Conservation (phyloP, 1,140 invertebrate species). For the Drosophila yakuba region DNA sequence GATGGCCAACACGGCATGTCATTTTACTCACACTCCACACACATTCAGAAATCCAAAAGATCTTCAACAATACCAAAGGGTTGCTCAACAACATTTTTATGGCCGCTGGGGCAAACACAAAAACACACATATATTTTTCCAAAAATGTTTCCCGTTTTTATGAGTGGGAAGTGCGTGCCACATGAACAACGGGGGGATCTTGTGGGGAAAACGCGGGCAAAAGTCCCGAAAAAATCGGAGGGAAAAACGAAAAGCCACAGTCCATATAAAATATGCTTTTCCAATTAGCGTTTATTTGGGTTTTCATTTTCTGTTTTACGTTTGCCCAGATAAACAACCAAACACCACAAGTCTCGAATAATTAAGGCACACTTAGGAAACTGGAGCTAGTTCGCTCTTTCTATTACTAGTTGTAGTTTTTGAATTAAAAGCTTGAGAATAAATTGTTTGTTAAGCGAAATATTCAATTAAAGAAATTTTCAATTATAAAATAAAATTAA, state of each 20-base stretch:
- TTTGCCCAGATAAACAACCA: conserved; percentile 65
- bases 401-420: too few relatives aligned
- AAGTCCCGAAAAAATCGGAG: neutral
- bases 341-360: conserved; percentile 37
- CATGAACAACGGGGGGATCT: conserved; percentile 1
- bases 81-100: conserved; percentile 76
- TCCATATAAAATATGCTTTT: conserved; percentile 82
- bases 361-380: conserved; percentile 47
- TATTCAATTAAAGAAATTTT: too few relatives aligned
- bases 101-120: conserved; percentile 13
- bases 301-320: conserved; percentile 81
- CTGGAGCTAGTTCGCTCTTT: too few relatives aligned
- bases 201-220: neutral
- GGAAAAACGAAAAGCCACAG: conserved; percentile 23
- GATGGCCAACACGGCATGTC: conserved; percentile 76
- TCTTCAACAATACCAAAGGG: conserved; percentile 50
- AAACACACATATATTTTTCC: conserved; percentile 41
- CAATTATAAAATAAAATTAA: too few relatives aligned
- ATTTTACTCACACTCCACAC: conserved; percentile 45
- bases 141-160: conserved; percentile 78
- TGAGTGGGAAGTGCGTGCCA: conserved; percentile 75
- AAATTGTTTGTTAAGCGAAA: too few relatives aligned
- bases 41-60: conserved; percentile 1
- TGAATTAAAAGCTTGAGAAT: too few relatives aligned
- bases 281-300: conserved; percentile 83